Evolutionary conservation across 1,140 invertebrate genomes (phyloP), one percentile per base, ranked within the genome.

Genomic region (Magallana angulata): DNA sequence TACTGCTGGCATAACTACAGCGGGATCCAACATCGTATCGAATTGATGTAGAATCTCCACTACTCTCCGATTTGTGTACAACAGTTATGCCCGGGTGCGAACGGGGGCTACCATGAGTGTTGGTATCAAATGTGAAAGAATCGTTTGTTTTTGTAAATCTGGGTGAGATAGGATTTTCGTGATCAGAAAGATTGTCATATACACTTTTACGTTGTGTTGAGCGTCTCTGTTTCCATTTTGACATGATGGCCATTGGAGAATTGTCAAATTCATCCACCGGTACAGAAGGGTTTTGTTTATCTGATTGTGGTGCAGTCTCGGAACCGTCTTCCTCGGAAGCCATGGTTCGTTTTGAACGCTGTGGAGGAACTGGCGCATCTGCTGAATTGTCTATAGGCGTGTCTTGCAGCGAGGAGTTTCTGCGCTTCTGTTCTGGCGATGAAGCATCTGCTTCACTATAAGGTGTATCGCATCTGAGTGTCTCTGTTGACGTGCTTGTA

Each of bases 401-500:
- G 18, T 76, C 68, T 30, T 76, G 68, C 24, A 30, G 11, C 24
- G 68, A 18, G 0, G 89, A 89, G 36, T 85, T 89, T 36, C 86
- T 90, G 5, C 90, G 81, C 76, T 90, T 89, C 60, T 91, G 90
- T 83, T 88, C 84, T 12, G 92, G 91, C 18, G 91, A 91, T 14
- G 92, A 92, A 18, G 88, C 86, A 86, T 91, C 90, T 56, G 87
- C 88, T 57, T 92, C 92, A 86, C 92, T 93, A 59, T 90, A 87
- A 5, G 88, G 89, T 7, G 90, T 91, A 80, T 94, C 92, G 60
- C 91, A 90, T 24, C 90, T 90, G 11, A 94, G 87, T 9, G 93
- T 94, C 86, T 94, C 93, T 3, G 93, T 94, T n/a, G 93, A 94
- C 12, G 93, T 93, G 86, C 91, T 92, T 9, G 91, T 91, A 14